Percentiles rank a stretch among this genome's conserved stretches.
Conservation (phyloP, 2,113 vertebrate species). For the Nothobranchius kuhntae region DNA sequence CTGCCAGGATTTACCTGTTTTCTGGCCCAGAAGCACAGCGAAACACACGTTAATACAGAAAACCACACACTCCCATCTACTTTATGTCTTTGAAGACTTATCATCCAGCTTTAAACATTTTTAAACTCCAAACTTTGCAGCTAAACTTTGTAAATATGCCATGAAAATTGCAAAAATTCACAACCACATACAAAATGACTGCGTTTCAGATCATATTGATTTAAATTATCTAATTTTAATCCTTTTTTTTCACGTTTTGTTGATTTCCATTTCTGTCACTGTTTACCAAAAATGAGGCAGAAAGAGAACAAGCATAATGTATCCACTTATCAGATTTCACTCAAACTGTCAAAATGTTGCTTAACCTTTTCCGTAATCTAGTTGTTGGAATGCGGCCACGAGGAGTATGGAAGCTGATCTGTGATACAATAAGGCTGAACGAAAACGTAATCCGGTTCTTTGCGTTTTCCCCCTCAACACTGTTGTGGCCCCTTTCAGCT, state of each 20-base stretch:
- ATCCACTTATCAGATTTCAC: slow-evolving; percentile 66
- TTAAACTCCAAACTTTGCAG: background rate
- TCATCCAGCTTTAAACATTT: slow-evolving; percentile 13
- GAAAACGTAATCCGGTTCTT: slow-evolving; percentile 44
- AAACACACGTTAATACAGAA: slow-evolving; percentile 10
- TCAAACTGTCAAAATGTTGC: slow-evolving; percentile 46
- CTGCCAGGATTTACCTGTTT: slow-evolving; percentile 29
- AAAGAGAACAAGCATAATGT: slow-evolving; percentile 47
- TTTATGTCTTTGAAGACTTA: slow-evolving; percentile 18
- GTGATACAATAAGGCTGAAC: slow-evolving; percentile 49
- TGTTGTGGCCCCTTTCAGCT: slow-evolving; percentile 42
- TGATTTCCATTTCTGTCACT: slow-evolving; percentile 39
- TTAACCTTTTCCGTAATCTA: slow-evolving; percentile 65
- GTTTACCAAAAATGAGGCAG: slow-evolving; percentile 23
- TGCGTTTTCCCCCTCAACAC: slow-evolving; percentile 44
- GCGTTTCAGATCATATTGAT: background rate
- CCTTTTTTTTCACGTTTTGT: slow-evolving; percentile 16
- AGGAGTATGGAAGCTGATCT: slow-evolving; percentile 51
- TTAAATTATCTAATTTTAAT: slow-evolving; percentile 12
- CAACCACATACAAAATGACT: background rate
- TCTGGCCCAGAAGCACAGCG: slow-evolving; percentile 1
- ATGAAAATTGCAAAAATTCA: slow-evolving; percentile 1
- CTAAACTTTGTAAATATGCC: background rate
- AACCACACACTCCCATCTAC: slow-evolving; percentile 22
- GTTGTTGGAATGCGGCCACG: slow-evolving; percentile 50